Percentiles rank a stretch among this genome's conserved stretches.
Evolutionary conservation across 2,888 invertebrate genomes (phyloP).

Genomic region (Agrotis exclamationis): DNA sequence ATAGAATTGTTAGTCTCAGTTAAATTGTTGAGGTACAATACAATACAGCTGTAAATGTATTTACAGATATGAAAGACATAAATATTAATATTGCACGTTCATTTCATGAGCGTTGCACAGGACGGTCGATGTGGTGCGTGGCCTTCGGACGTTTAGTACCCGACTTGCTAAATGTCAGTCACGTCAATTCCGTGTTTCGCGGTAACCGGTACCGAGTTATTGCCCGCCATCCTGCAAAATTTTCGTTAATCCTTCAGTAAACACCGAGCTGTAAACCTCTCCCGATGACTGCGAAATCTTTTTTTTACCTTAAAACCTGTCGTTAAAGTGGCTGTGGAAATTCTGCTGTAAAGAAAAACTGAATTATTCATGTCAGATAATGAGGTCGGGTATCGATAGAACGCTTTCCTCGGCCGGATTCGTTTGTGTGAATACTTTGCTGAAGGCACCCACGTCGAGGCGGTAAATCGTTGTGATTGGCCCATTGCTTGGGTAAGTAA

Average conservation of each 20-base stretch:
- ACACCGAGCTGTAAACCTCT: constrained; percentile 61
- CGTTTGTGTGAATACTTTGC: constrained; percentile 75
- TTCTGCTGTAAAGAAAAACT: constrained; percentile 64
- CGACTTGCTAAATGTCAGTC: constrained; percentile 79
- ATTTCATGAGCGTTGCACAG: constrained; percentile 63
- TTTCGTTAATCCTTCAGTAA: constrained; percentile 73
- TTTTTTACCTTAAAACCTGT: constrained; percentile 34
- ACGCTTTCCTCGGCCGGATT: constrained; percentile 70
- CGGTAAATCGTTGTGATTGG: constrained; percentile 72
- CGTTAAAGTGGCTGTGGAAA: constrained; percentile 42
- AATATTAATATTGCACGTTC: constrained; percentile 55
- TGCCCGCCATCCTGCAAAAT: constrained; percentile 71
- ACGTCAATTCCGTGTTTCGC: constrained; percentile 80
- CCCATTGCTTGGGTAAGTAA: constrained; percentile 67
- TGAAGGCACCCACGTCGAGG: constrained; percentile 65
- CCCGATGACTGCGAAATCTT: constrained; percentile 45
- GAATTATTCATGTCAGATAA: constrained; percentile 80
- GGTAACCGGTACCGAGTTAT: constrained; percentile 82
- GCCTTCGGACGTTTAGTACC: constrained; percentile 75
- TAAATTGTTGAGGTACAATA: constrained; percentile 7
- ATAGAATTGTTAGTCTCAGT: constrained; percentile 27
- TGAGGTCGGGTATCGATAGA: constrained; percentile 74
- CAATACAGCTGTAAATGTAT: constrained; percentile 35
- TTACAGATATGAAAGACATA: constrained; percentile 44
- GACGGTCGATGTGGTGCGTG: constrained; percentile 66